Evolutionary conservation across 2,113 vertebrate genomes (phyloP).

Genomic region (Callorhinus ursinus): DNA sequence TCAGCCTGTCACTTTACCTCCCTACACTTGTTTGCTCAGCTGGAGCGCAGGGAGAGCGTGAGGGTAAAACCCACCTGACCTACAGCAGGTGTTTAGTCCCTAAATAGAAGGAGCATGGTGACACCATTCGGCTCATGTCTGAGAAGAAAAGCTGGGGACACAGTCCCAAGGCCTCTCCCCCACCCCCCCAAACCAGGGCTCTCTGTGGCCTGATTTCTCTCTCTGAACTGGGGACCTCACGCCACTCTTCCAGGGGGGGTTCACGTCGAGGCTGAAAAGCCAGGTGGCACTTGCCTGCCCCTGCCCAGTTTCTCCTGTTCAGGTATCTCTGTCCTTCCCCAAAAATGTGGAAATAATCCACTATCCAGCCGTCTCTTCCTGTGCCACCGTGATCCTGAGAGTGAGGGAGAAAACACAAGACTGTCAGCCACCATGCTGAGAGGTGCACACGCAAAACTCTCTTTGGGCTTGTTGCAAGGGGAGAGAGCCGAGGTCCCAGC

Average conservation of each 20-base stretch:
- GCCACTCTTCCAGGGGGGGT: not conserved
- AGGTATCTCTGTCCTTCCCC: constrained; percentile 82
- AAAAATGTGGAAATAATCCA: constrained; percentile 83
- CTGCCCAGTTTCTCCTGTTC: constrained; percentile 82
- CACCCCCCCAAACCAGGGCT: not conserved
- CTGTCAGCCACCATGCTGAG: not conserved
- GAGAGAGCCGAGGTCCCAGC: not conserved
- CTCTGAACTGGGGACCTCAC: not conserved
- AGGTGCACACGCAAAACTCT: not conserved
- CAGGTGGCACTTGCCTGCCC: constrained; percentile 77
- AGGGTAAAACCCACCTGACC: not conserved
- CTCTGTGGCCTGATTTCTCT: not conserved
- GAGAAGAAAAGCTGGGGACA: not conserved
- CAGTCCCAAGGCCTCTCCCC: not conserved
- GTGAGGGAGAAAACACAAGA: constrained; percentile 20
- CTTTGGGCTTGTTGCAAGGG: not conserved
- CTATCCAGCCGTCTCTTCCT: constrained; percentile 82
- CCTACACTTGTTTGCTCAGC: not conserved
- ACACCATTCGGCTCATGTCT: not conserved
- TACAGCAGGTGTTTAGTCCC: not conserved
- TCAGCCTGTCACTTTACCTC: not conserved
- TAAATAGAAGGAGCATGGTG: not conserved
- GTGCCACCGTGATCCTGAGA: constrained; percentile 80
- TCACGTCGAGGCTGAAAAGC: not conserved
- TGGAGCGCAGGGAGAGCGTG: not conserved